These are phyloP conservation scores for Whitmania pigra DNA, from an alignment of 1,140 invertebrate species.

Conservation along the genomic window DNA sequence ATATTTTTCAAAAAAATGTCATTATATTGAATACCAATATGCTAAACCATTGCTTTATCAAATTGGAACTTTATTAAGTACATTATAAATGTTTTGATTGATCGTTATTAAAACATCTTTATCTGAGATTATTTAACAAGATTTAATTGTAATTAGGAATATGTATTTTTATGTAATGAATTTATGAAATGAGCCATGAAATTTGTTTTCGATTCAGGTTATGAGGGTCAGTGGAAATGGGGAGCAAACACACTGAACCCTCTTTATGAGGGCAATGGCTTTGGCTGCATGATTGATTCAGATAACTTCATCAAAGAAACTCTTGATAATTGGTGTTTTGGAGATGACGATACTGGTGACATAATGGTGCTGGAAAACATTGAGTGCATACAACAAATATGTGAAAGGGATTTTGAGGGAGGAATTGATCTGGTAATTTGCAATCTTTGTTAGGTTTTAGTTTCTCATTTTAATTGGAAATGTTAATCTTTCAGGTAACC, in stretches of 20 bases:
- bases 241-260: conserved; percentile 73
- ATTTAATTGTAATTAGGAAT: too few relatives aligned
- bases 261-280: conserved; percentile 71
- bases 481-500: conserved; percentile 51
- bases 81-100: not conserved
- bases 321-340: conserved; percentile 69
- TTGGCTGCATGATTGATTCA: conserved; percentile 50
- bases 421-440: conserved; percentile 34
- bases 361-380: conserved; percentile 57
- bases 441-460: not conserved
- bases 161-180: not conserved
- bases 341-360: conserved; percentile 68
- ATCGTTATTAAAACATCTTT: not conserved
- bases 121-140: not conserved
- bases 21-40: too few relatives aligned
- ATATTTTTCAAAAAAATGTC: too few relatives aligned
- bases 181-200: not conserved
- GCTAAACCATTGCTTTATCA: not conserved
- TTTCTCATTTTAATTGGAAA: not conserved
- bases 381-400: conserved; percentile 46
- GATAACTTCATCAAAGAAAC: conserved; percentile 71
- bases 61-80: not conserved
- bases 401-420: conserved; percentile 32
- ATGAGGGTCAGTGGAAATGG: conserved; percentile 57
- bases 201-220: conserved; percentile 27